A percentile compares a stretch with the other conserved stretches of the same genome.
Conservation (phyloP, 2,113 vertebrate species). For the Malurus elegans region DNA sequence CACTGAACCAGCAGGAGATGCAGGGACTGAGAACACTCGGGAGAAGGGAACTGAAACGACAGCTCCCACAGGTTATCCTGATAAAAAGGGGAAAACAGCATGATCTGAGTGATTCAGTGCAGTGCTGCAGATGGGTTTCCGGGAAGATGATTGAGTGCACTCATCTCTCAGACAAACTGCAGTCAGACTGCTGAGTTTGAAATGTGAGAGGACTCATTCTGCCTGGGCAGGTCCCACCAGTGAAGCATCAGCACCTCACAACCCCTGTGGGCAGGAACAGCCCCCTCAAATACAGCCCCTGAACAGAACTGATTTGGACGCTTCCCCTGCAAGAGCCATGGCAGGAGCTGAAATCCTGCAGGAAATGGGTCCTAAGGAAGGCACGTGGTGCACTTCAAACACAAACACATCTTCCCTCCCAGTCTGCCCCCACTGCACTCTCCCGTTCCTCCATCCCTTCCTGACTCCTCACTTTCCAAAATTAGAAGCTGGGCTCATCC, state of each 20-base stretch:
- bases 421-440: neutral
- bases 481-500: neutral
- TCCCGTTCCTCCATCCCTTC: neutral
- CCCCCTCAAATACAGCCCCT: neutral
- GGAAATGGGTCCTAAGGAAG: neutral
- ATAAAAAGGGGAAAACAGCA: neutral
- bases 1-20: neutral
- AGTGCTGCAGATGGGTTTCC: neutral
- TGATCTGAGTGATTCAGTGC: neutral
- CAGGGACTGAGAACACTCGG: neutral
- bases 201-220: neutral
- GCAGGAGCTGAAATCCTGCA: neutral
- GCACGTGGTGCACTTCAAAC: accelerated
- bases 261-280: neutral
- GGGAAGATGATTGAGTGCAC: neutral
- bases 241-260: neutral
- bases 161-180: neutral
- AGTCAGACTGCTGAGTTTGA: neutral
- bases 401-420: neutral
- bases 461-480: neutral
- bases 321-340: accelerated
- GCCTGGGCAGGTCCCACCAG: neutral
- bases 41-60: neutral
- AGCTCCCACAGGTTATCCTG: neutral
- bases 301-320: neutral